Conservation (phyloP, 2,888 invertebrate species). For the Formica aserva region DNA sequence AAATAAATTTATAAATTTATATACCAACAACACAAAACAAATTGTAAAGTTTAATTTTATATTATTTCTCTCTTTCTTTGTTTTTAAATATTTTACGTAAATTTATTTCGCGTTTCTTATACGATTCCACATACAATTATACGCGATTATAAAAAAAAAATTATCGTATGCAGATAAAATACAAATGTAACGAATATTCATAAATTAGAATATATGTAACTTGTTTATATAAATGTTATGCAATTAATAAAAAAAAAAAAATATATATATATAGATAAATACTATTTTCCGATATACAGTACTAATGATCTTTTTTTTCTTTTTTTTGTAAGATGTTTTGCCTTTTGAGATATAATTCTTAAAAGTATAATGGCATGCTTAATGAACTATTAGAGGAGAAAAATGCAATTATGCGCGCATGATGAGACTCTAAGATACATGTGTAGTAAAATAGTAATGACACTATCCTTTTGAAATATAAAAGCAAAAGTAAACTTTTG, state of each 20-base stretch:
- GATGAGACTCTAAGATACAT: conserved; percentile 50
- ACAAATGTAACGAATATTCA: not conserved
- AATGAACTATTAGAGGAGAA: conserved; percentile 14
- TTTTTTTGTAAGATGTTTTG: conserved; percentile 8
- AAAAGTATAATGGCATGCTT: not conserved
- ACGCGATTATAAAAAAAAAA: not conserved
- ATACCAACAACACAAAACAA: conserved; percentile 2
- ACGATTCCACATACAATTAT: not conserved
- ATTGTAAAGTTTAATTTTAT: conserved; percentile 1
- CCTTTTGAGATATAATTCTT: conserved; percentile 9
- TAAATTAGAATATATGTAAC: conserved; percentile 22
- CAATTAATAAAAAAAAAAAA: not conserved
- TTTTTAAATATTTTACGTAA: not conserved
- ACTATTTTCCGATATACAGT: not conserved
- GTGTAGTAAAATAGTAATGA: conserved; percentile 32
- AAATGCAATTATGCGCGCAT: conserved; percentile 57
- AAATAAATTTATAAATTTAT: conserved; percentile 21
- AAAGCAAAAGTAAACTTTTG: not conserved
- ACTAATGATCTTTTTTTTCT: not conserved
- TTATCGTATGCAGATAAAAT: conserved; percentile 29
- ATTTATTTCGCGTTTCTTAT: conserved; percentile 12
- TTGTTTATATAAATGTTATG: not conserved
- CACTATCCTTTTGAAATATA: not conserved
- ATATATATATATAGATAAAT: conserved; percentile 15
- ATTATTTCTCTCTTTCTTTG: not conserved